Evolutionary conservation across 2,113 vertebrate genomes (phyloP).

Genomic region (Pygoscelis adeliae): DNA sequence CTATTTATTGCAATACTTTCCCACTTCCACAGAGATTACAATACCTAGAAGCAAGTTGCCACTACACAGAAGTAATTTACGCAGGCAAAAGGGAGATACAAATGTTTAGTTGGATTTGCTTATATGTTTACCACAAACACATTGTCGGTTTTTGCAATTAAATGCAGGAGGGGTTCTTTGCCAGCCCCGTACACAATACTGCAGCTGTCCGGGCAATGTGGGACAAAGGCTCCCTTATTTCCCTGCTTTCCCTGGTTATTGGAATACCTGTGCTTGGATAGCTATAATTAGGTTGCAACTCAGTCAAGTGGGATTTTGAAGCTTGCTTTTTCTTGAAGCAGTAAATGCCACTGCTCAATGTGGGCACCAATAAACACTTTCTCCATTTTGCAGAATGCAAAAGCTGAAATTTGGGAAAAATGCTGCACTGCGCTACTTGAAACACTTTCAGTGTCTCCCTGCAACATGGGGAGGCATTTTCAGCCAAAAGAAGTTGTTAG

Average conservation of each 20-base stretch:
- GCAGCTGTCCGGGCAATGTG: not conserved
- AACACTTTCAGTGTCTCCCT: not conserved
- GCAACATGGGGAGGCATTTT: not conserved
- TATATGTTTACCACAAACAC: not conserved
- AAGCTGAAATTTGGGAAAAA: not conserved
- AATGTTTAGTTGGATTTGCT: not conserved
- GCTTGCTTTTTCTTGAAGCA: not conserved
- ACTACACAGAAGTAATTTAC: not conserved
- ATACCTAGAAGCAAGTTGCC: not conserved
- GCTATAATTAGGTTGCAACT: not conserved
- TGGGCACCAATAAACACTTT: not conserved
- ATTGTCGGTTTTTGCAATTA: not conserved
- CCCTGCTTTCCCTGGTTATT: not conserved
- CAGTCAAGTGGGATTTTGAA: not conserved
- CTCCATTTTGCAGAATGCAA: not conserved
- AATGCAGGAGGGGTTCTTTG: not conserved
- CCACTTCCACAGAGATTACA: not conserved
- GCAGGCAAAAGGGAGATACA: not conserved
- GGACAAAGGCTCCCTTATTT: not conserved
- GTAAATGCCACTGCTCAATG: not conserved
- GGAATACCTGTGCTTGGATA: not conserved
- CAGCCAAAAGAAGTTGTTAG: not conserved
- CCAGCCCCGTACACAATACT: not conserved
- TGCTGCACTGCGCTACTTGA: rapidly evolving
- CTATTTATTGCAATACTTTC: not conserved